Conservation (phyloP, 2,113 vertebrate species). For the Lepus americanus region DNA sequence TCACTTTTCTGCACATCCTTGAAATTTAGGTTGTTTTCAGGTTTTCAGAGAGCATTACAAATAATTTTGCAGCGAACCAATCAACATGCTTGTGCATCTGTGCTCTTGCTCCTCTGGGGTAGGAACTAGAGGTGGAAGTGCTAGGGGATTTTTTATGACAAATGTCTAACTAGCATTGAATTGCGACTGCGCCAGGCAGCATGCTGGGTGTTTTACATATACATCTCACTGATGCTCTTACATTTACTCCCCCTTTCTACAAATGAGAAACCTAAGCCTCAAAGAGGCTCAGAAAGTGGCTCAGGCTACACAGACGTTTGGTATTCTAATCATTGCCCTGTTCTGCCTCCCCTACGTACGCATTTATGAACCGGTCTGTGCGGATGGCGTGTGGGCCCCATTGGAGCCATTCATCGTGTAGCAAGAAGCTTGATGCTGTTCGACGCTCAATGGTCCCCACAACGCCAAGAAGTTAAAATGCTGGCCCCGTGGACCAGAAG, state of each 20-base stretch:
- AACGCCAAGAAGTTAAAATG: neutral
- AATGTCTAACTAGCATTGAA: neutral
- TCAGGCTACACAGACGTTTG: neutral
- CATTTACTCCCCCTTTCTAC: neutral
- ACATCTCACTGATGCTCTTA: neutral
- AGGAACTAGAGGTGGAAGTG: neutral
- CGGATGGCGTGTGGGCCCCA: neutral
- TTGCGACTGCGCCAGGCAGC: neutral
- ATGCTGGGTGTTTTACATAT: neutral
- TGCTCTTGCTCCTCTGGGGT: neutral
- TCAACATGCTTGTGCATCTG: no score
- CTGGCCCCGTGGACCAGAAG: neutral
- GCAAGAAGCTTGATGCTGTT: neutral
- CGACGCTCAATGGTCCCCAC: neutral
- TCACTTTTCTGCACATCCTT: no score
- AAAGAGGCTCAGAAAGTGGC: neutral
- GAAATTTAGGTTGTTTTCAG: neutral
- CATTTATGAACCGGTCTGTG: neutral
- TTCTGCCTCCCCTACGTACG: fast-evolving
- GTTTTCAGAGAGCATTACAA: neutral
- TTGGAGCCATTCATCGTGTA: neutral
- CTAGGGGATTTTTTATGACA: neutral
- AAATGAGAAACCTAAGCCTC: neutral
- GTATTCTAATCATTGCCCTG: neutral
- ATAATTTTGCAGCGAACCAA: neutral